A percentile compares a stretch with the other conserved stretches of the same genome.
phyloP scores from a whole-genome alignment of 1,140 invertebrate species.

The Mactra quadrangularis region DNA sequence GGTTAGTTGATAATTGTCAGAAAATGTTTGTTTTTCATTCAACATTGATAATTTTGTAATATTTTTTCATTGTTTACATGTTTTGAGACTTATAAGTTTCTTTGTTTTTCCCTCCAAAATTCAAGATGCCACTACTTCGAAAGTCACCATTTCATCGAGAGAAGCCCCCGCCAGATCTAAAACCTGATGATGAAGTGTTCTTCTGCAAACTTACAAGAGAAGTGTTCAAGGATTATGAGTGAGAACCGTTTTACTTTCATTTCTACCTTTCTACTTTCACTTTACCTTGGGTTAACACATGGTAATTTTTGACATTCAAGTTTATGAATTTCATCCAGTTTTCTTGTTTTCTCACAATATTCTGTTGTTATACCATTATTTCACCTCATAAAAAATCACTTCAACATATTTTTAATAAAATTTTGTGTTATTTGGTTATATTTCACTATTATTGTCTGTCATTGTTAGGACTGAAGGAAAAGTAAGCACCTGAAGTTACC shows the following conservation, averaged over 20 bases:
- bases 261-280: conserved; percentile 50
- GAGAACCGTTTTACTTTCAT: conserved; percentile 85
- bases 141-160: conserved; percentile 92
- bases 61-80: neutral
- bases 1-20: neutral
- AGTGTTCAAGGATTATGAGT: conserved; percentile 98
- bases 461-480: no score
- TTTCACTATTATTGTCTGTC: no score
- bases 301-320: no score
- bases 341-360: no score
- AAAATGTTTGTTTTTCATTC: conserved; percentile 12
- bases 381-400: no score
- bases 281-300: neutral
- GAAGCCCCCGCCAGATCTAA: conserved; percentile 86
- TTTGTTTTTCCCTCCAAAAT: conserved; percentile 83
- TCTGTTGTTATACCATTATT: no score
- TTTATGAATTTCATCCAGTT: no score
- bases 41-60: neutral
- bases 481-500: no score
- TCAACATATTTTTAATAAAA: no score
- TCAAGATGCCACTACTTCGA: conserved; percentile 93
- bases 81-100: conserved; percentile 59
- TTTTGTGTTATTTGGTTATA: no score
- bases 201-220: conserved; percentile 97
- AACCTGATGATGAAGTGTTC: conserved; percentile 96